Base-by-base conservation (phyloP, 2,113 vertebrate genomes). In the Eonycteris spelaea region DNA sequence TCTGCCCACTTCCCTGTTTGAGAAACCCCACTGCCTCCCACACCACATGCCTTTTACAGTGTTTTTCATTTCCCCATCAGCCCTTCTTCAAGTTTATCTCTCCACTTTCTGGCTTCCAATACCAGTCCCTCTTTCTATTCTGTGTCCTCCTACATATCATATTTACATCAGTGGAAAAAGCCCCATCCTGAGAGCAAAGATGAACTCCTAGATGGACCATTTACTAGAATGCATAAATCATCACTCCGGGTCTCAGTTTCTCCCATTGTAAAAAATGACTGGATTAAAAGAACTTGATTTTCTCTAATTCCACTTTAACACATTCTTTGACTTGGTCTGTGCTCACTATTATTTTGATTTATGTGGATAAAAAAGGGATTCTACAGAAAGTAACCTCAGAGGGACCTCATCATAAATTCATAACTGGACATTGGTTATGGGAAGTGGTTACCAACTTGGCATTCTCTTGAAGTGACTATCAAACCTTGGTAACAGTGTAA, bases 51-150 rank as follows among this genome's bases (percentile, higher is more conserved):
- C n/a, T n/a, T n/a, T n/a, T n/a, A n/a, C n/a, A n/a, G n/a, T n/a
- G n/a, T n/a, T n/a, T 97, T 93, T 94, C 78, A 57, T 63, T 96
- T 89, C 94, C 78, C 28, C 35, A 24, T 55, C 26, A 48, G 22
- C 13, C n/a, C 13, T 45, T n/a, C 33, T 53, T 75, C n/a, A 7
- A 71, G n/a, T 38, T 26, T 2, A 22, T 38, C 28, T 51, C 65
- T 55, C 10, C 75, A 14, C 0, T n/a, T 45, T 33, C 65, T 51
- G 40, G 13, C 30, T 61, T 38, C 26, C 7, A 80, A 43, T 11
- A n/a, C 10, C 40, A 59, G 28, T 30, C 21, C 35, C 73, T 35
- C 6, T 22, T 40, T 67, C 70, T 78, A 4, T 14, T 21, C 5
- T 26, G 1, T 15, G 9, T 35, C 63, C 14, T 71, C 22, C 48